Base-by-base conservation (phyloP, 2,888 invertebrate genomes). In the Caradrina clavipalpis region DNA sequence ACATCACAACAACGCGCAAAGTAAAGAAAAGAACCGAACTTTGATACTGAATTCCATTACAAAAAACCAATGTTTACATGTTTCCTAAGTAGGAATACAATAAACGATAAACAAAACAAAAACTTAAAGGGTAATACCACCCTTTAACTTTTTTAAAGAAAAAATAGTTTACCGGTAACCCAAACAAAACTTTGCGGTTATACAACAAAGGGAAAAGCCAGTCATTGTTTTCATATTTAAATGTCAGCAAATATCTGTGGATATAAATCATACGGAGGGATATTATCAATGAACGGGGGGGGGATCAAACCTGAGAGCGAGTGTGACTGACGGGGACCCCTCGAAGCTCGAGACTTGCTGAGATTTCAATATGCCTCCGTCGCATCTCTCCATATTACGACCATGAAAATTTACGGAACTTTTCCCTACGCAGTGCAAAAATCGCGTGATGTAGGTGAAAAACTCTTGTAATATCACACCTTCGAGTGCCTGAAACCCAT, bases 301-400 rank as follows among this genome's bases (percentile, higher is more conserved):
- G 55, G 69, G 73, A 80, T 76, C 75, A 73, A 77, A 76, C 50
- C 69, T 54, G 74, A 83, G 78, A 65, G 76, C 68, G 83, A 74
- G 78, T 88, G 87, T 74, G 78, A 68, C 56, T 88, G 87, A 86
- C 87, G 59, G 67, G 51, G 55, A 68, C 83, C 82, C 81, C 88
- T 88, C 68, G 73, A 87, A 61, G 59, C 65, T 75, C 74, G 62
- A 69, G 74, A 69, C 63, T 74, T 78, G 81, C 83, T 77, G 84
- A 82, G 83, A 87, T 84, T 84, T 86, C 85, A 87, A 87, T 87
- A 86, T 81, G 73, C 78, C 76, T 65, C 58, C 72, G 63, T 72
- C 80, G 69, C 74, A 73, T 53, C 64, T 55, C 60, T 57, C 63
- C 66, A 72, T 80, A 78, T 73, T 80, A 68, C 57, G 53, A 39